Evolutionary conservation across 1,140 invertebrate genomes (phyloP).

Genomic region (Hylyphantes graminicola): DNA sequence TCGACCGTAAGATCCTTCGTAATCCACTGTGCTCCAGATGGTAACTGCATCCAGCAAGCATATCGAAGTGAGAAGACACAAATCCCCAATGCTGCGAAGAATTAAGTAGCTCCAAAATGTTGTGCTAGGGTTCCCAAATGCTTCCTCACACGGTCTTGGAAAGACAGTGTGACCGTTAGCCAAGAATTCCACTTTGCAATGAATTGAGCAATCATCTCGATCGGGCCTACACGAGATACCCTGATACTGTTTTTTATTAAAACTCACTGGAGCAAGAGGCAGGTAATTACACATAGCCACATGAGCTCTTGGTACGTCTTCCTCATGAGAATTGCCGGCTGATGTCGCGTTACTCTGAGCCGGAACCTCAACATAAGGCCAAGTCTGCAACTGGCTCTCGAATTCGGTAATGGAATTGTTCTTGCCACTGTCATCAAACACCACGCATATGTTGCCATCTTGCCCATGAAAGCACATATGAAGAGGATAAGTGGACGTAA

Average conservation of each 20-base stretch:
- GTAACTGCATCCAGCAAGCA: conserved; percentile 62
- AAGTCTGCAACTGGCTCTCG: conserved; percentile 61
- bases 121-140: conserved; percentile 58
- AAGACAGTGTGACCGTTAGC: conserved; percentile 19
- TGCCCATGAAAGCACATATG: conserved; percentile 62
- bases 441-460: conserved; percentile 52
- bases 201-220: conserved; percentile 55
- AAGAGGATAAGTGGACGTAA: conserved; percentile 57
- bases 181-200: conserved; percentile 59
- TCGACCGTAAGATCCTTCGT: conserved; percentile 62
- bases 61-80: conserved; percentile 59
- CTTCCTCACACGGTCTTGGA: conserved; percentile 61
- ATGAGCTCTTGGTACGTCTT: conserved; percentile 40
- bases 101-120: conserved; percentile 62
- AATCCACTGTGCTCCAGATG: conserved; percentile 61
- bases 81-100: conserved; percentile 60
- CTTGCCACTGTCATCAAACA: conserved; percentile 45
- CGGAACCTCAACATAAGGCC: conserved; percentile 59
- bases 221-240: conserved; percentile 62
- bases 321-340: background rate
- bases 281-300: conserved; percentile 60
- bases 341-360: background rate
- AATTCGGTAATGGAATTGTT: conserved; percentile 60
- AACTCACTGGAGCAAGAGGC: conserved; percentile 56
- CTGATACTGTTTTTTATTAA: conserved; percentile 58